phyloP scores from a whole-genome alignment of 2,113 vertebrate species.

The Felis chaus region DNA sequence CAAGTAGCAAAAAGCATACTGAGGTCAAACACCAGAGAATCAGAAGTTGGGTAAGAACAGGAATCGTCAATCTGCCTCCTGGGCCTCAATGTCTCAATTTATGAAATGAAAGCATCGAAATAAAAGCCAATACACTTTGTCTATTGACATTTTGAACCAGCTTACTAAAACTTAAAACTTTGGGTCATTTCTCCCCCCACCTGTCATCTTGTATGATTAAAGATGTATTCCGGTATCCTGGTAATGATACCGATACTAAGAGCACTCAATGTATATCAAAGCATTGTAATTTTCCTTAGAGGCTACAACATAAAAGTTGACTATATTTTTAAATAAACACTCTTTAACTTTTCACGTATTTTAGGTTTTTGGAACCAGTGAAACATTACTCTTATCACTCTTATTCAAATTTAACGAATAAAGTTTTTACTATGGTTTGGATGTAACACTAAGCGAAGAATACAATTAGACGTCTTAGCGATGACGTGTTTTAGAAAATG shows the following conservation, averaged over 20 bases:
- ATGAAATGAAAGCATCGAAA: conserved; percentile 9
- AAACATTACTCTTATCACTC: neutral
- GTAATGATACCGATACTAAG: neutral
- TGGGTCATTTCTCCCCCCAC: neutral
- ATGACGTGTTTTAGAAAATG: neutral
- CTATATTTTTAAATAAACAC: neutral
- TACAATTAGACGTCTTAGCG: neutral
- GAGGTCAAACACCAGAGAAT: neutral
- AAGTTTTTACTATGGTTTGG: neutral
- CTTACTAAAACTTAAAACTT: conserved; percentile 23
- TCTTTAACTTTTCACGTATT: neutral
- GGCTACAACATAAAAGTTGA: neutral
- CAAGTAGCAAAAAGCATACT: neutral
- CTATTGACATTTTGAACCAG: conserved; percentile 13
- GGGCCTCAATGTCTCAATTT: neutral
- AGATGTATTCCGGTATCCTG: neutral
- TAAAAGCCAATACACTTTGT: neutral
- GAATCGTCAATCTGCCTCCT: neutral
- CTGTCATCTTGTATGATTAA: neutral
- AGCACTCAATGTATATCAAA: neutral
- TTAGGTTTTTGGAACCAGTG: neutral
- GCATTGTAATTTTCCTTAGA: neutral
- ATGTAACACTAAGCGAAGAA: neutral
- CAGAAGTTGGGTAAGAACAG: neutral
- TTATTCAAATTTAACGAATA: conserved; percentile 28